Base-by-base conservation (phyloP, 2,888 invertebrate genomes). In the Xylota segnis region DNA sequence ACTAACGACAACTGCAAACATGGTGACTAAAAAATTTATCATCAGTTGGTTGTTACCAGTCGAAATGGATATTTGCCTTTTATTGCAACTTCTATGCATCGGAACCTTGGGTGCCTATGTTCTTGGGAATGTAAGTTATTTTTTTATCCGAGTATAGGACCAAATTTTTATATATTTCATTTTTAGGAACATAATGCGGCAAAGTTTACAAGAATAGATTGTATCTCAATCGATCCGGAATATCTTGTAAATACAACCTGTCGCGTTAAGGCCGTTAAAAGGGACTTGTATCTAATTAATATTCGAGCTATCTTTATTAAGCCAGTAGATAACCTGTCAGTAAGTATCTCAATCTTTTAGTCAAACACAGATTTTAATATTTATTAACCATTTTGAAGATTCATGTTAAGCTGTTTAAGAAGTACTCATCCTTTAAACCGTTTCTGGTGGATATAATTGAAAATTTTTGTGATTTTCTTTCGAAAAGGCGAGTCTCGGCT, bases 401-500 rank as follows among this genome's bases (percentile, higher is more conserved):
- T 0, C 32, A 6, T 23, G 4, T 59, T 2, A 45, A 45, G 7
- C 4, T 72, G 1, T 61, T 29, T 16, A 72, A 72, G 12, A 61
- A 72, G 29, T 14, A 10, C 0, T 52, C 52, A 27, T 52, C 61
- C 5, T 72, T 29, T 59, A 47, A 40, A 12, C 61, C 61, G 0
- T 72, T 72, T 12, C 29, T 72, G 0, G 6, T 61, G 14, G 40
- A 72, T 23, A 4, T 47, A 5, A 12, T 4, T 0, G 61, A 61
- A 2, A 72, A 50, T 5, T 52, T 72, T 10, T 72, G 72, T 29
- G 52, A 72, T 16, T 61, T 61, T 23, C 40, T 72, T 10, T 34
- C 37, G 16, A 59, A 52, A 9, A 50, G 52, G 52, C 50, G 37
- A 12, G 16, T 29, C 0, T 50, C 72, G 5, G 4, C 12, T 5